These are phyloP conservation scores for Meiosimyza platycephala DNA, from an alignment of 2,888 invertebrate species.

Conservation along the genomic window DNA sequence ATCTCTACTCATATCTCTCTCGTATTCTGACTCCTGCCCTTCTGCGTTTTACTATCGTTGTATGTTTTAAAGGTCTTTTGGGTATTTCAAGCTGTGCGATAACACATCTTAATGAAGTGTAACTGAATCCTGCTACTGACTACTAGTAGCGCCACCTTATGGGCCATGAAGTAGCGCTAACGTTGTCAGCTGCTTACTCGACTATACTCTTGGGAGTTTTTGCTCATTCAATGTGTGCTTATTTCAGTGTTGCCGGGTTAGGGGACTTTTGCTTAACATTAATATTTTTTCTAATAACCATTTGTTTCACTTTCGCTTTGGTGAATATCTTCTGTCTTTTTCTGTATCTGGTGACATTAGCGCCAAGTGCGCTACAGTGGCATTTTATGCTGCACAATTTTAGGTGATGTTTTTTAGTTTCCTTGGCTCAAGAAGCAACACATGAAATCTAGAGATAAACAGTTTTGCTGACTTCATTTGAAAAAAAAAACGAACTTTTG, in stretches of 20 bases:
- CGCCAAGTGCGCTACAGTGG: too few relatives aligned
- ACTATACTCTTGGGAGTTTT: constrained; percentile 4
- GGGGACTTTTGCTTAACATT: neutral
- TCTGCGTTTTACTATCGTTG: neutral
- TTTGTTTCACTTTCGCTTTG: too few relatives aligned
- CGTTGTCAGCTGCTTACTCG: neutral
- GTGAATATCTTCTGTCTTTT: too few relatives aligned
- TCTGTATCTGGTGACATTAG: too few relatives aligned
- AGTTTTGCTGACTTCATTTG: too few relatives aligned
- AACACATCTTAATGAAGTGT: constrained; percentile 40
- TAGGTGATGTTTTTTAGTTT: too few relatives aligned
- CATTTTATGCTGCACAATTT: too few relatives aligned
- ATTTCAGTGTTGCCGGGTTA: neutral
- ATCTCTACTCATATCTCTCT: constrained; percentile 8
- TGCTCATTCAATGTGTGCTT: constrained; percentile 3
- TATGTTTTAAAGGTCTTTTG: constrained; percentile 25
- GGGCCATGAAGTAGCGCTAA: neutral
- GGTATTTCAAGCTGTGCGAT: constrained; percentile 30
- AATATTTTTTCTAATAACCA: too few relatives aligned
- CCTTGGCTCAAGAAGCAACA: too few relatives aligned
- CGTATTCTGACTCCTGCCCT: neutral
- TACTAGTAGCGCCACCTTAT: neutral
- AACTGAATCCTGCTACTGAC: constrained; percentile 23
- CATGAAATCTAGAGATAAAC: too few relatives aligned
- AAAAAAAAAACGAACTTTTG: too few relatives aligned